Base-by-base conservation (phyloP, 1,140 invertebrate species). In the Lucilia sericata region DNA sequence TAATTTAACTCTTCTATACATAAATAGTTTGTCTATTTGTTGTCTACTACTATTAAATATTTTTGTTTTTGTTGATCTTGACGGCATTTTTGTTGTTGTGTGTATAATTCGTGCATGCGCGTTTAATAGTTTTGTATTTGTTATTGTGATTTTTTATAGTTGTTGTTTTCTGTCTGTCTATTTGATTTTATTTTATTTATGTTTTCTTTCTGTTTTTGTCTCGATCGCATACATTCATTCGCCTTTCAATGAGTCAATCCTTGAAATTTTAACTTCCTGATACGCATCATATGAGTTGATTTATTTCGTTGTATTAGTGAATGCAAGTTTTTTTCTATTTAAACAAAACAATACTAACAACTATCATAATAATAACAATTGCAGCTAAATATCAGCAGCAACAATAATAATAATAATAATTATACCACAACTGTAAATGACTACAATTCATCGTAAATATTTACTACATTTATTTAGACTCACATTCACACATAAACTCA, bases 201-300 rank as follows among this genome's bases (percentile, higher is more conserved):
- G 70, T 80, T 84, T 70, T 60, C 85, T 34, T 47, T 82, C 74
- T 55, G 34, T 76, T 65, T 82, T 85, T 84, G 83, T 82, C 80
- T 78, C 83, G 36, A 78, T 78, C 60, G 21, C 84, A 82, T 84
- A 82, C 84, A 82, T 84, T 84, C 84, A 82, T 84, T 84, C 88
- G 88, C 88, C 88, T 90, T 90, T 90, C 88, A 90, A 90, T 90
- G 88, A 90, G 87, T 90, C 88, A 90, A 90, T 90, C 88, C 88
- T 90, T 90, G 88, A 90, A 89, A 90, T 87, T 88, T 89, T 90
- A 87, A 90, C 88, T 90, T 90, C 88, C 89, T 90, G 89, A 90
- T 90, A 90, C 89, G 89, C 89, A 90, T 90, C 89, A 47, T 10
- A 19, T n/a, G 76, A 84, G 70, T 83, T 42, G 42, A 42, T 42